Base-by-base conservation (phyloP, 2,797 vertebrate species). In the Hydrophis major region DNA sequence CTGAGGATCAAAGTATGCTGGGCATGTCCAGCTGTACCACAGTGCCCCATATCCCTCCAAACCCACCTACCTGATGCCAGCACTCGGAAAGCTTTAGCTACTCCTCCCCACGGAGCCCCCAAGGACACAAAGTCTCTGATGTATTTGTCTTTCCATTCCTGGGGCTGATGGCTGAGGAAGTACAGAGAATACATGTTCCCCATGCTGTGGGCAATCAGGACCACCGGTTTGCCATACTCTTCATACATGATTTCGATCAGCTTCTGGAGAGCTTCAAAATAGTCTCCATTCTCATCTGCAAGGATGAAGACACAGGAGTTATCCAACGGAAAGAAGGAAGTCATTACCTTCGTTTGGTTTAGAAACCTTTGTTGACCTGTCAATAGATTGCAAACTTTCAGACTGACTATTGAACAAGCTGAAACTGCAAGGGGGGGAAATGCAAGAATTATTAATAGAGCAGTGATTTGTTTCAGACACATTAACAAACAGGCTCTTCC, bases 101-200 rank as follows among this genome's bases (percentile, higher is more conserved):
- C 99, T 22, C 99, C 99, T 4, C 98, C 99, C 99, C 99, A 99
- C 0, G 99, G 99, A 0, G 99, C 97, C 0, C 99, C 99, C 55
- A 99, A 92, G 8, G 98, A 98, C 93, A 99, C 92, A 5, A 98
- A 99, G 25, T 98, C 98, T 91, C 98, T 98, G 95, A 99, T 98
- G 96, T 99, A 98, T 92, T 97, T 97, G 97, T 99, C 98, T 95
- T 99, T 99, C 99, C 99, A 99, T 61, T 97, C 98, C 96, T 99
- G 99, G 0, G 98, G 97, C 97, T 99, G 99, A 61, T 96, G 98
- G 96, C 99, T 99, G 93, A 99, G 98, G 97, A 99, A 99, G 97
- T 99, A 99, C 86, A 99, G 97, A 0, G 98, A 98, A 97, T 99
- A 99, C 98, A 99, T 98, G 95, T 99, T 99, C n/a, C 99, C 99